These are phyloP conservation scores for Habropoda laboriosa DNA, from an alignment of 1,140 invertebrate genomes.

Conservation along the genomic window DNA sequence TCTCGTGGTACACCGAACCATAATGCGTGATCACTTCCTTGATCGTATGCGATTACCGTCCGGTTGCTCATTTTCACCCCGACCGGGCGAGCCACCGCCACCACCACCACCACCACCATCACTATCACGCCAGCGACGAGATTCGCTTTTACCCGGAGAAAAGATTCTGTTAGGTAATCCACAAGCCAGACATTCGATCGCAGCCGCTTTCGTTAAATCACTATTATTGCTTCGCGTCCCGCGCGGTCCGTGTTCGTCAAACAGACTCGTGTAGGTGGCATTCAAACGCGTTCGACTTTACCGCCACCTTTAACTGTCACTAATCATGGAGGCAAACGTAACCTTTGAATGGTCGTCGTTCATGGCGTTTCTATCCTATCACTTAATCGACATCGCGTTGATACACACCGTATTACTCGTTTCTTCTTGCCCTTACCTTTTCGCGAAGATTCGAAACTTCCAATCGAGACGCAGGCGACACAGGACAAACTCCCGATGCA, in stretches of 20 bases:
- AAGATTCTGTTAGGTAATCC: conserved; percentile 53
- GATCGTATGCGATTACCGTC: conserved; percentile 63
- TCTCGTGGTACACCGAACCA: conserved; percentile 46
- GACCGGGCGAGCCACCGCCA: neutral
- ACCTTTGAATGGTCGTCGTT: neutral
- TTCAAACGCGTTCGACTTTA: conserved; percentile 6
- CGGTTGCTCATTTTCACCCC: conserved; percentile 52
- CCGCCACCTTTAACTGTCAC: conserved; percentile 35
- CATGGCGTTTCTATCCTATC: neutral
- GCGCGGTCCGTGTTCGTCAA: neutral
- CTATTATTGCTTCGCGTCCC: neutral
- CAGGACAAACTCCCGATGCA: neutral
- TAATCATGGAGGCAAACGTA: neutral
- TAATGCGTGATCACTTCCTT: conserved; percentile 64
- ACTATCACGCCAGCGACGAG: neutral
- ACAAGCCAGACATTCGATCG: conserved; percentile 43
- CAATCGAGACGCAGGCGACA: neutral
- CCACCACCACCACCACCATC: neutral
- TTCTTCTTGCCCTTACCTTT: conserved; percentile 17
- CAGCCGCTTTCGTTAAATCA: conserved; percentile 18
- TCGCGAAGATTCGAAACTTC: neutral
- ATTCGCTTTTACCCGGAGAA: conserved; percentile 49
- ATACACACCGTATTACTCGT: neutral
- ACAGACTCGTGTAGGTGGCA: neutral
- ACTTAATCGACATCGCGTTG: neutral